Percentiles rank a stretch among this genome's conserved stretches.
These are phyloP conservation scores for Neomorphus geoffroyi DNA, from an alignment of 2,797 vertebrate genomes.

Conservation along the genomic window DNA sequence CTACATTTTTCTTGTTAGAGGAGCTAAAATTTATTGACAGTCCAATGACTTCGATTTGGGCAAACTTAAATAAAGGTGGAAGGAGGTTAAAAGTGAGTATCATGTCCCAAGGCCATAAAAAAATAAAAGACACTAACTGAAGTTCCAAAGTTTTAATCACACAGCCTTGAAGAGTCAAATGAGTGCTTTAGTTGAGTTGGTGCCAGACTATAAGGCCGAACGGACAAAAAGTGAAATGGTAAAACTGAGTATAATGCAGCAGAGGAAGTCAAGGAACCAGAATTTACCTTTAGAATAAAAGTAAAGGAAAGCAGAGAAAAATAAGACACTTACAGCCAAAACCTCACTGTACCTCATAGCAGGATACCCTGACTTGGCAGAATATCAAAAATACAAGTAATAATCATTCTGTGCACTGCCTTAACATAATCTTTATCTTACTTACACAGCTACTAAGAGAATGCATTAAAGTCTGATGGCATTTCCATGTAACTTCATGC, in stretches of 20 bases:
- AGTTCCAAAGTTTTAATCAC: neutral
- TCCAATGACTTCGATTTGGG: neutral
- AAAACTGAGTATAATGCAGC: neutral
- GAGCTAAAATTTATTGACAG: neutral
- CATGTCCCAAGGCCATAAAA: neutral
- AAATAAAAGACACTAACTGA: neutral
- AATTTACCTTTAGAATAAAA: neutral
- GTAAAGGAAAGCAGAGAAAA: constrained; percentile 4
- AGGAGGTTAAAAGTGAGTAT: neutral
- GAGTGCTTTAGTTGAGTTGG: neutral
- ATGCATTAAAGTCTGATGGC: constrained; percentile 40
- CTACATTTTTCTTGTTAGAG: neutral
- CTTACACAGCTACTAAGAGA: constrained; percentile 13
- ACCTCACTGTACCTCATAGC: constrained; percentile 7
- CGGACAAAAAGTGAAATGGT: neutral
- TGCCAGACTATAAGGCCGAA: neutral
- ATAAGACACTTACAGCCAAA: neutral
- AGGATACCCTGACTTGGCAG: constrained; percentile 38
- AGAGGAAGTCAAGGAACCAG: neutral
- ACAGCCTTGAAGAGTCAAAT: neutral
- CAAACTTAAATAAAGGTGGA: neutral
- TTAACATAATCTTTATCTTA: constrained; percentile 51
- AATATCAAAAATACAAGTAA: constrained; percentile 16
- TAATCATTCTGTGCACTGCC: neutral
- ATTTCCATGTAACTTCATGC: constrained; percentile 39